A percentile compares a stretch with the other conserved stretches of the same genome.
These are phyloP conservation scores for Steinernema carpocapsae DNA, from an alignment of 2,888 invertebrate species.

Conservation along the genomic window DNA sequence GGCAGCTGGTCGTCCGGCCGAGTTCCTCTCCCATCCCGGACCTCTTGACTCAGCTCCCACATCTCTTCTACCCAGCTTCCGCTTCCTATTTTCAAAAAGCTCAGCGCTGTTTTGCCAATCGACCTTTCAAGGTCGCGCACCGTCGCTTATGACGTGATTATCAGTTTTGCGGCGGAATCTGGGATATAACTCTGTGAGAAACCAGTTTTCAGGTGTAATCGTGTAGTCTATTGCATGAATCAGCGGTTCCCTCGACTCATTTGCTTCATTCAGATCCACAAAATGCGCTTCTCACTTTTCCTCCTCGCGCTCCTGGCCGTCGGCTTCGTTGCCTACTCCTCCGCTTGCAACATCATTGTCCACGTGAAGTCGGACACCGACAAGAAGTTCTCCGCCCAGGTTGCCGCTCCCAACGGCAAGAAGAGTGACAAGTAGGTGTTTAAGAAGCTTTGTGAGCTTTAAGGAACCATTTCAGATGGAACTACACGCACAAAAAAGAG, in stretches of 20 bases:
- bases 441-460: background rate
- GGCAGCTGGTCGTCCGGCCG: conserved; percentile 5
- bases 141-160: background rate
- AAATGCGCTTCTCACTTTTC: conserved; percentile 37
- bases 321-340: conserved; percentile 39
- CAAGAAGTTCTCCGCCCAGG: conserved; percentile 64
- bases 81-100: background rate
- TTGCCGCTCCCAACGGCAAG: conserved; percentile 63
- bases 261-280: background rate
- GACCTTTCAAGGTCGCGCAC: background rate
- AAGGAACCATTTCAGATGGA: conserved; percentile 55
- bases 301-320: conserved; percentile 45
- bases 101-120: background rate
- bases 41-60: no score
- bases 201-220: conserved; percentile 7
- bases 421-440: conserved; percentile 61
- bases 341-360: conserved; percentile 66
- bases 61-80: no score
- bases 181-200: conserved; percentile 9
- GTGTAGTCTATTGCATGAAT: background rate
- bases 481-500: conserved; percentile 56
- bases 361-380: conserved; percentile 66
- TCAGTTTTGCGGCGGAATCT: conserved; percentile 1
- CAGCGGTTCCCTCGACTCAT: background rate
- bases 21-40: no score